Conservation (phyloP, 53 echinoderm and acorn worm species). For the Patiria pectinifera region DNA sequence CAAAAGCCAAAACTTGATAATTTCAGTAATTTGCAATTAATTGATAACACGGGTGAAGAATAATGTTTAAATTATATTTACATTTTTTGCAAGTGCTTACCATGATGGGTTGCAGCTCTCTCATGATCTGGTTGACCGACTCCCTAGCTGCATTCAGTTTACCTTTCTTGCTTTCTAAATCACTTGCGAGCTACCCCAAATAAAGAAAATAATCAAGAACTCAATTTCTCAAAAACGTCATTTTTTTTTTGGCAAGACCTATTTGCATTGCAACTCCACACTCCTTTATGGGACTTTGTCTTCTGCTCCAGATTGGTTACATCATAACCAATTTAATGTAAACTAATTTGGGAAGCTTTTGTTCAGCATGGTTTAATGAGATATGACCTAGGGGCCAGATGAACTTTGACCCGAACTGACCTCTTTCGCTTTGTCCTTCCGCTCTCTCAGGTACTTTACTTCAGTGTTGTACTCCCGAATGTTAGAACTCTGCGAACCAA, state of each 20-base stretch:
- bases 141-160: conserved; percentile 79
- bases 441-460: conserved; percentile 82
- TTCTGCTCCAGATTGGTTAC: too few species aligned
- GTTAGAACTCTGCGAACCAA: conserved; percentile 47
- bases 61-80: neutral
- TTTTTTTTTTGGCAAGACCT: too few species aligned
- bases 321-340: too few species aligned
- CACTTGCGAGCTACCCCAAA: conserved; percentile 54
- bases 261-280: too few species aligned
- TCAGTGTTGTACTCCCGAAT: conserved; percentile 75
- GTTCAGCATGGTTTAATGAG: neutral
- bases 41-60: too few species aligned
- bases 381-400: neutral
- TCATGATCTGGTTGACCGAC: conserved; percentile 69
- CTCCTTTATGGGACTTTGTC: too few species aligned
- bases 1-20: too few species aligned
- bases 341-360: neutral
- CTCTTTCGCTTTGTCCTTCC: conserved; percentile 86
- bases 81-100: conserved; percentile 42
- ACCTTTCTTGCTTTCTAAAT: conserved; percentile 69
- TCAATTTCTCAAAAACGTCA: too few species aligned
- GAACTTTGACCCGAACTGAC: conserved; percentile 47
- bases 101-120: conserved; percentile 74
- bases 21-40: too few species aligned
- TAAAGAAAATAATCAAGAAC: too few species aligned